Evolutionary conservation across 2,797 vertebrate species (phyloP), one percentile per base, ranked within the genome.

Genomic region (Muscicapa striata): DNA sequence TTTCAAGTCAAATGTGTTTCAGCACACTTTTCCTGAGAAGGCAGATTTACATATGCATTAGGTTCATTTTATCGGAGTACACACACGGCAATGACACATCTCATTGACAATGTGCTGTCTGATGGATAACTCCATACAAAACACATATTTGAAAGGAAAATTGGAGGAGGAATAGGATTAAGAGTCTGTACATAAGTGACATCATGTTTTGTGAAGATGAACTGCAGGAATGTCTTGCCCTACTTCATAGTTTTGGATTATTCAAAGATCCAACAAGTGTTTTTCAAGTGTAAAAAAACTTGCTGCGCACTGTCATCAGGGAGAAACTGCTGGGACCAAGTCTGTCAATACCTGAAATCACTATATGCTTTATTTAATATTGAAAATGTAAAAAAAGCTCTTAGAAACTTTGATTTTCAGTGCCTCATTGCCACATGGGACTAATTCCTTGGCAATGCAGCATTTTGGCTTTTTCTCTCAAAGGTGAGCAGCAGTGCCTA

Each of bases 21-120:
- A 32, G 89, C 96, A 95, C 92, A 86, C 96, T 95, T 96, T 94
- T 97, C 95, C 82, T 34, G 90, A 93, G 96, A 96, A 97, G 96
- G 78, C 93, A 91, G 95, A 97, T 97, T 96, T 97, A 96, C 97
- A 97, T 97, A 97, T 97, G 97, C 91, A 97, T 97, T 96, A 96
- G 94, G 92, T 95, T 97, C 97, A 93, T 96, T 97, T 97, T 94
- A 97, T 97, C 95, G 67, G 97, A 95, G 94, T 26, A 87, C 86
- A 93, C 96, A 95, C 87, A 77, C 90, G 83, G 96, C 96, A 96
- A 67, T 97, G 96, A 97, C 97, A 97, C 95, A 89, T 97, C 95
- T 96, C 97, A 97, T 95, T 97, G 97, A 97, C 94, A 95, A 29
- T 59, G 43, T 94, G 95, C 58, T 75, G 95, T 96, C 95, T 97